Evolutionary conservation across 2,797 vertebrate species (phyloP).

Genomic region (Streptopelia turtur): DNA sequence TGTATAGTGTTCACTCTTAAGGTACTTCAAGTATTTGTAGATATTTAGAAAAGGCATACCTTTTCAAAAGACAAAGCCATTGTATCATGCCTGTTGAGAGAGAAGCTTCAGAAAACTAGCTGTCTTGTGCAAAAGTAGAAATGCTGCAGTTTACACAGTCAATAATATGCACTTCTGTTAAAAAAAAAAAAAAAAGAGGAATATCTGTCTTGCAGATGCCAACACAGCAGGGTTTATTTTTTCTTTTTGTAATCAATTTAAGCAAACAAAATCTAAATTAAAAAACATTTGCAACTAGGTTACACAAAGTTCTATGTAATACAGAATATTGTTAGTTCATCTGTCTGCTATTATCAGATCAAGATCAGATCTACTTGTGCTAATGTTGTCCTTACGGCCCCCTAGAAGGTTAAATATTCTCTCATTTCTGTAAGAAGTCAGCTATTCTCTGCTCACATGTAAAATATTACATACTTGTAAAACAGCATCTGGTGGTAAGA

Average conservation of each 20-base stretch:
- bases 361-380: background rate
- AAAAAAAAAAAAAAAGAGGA: background rate
- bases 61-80: background rate
- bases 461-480: background rate
- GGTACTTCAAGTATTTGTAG: background rate
- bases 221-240: background rate
- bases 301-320: background rate
- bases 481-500: background rate
- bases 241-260: background rate
- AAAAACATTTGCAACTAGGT: background rate
- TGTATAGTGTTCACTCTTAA: background rate
- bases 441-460: background rate
- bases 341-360: background rate
- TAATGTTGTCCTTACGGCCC: background rate
- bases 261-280: background rate
- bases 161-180: background rate
- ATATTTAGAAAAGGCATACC: background rate
- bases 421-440: slow-evolving; percentile 6
- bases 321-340: background rate
- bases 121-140: background rate
- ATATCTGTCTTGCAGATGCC: background rate
- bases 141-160: background rate
- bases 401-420: background rate
- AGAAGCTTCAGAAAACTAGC: background rate
- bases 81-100: background rate